phyloP scores from a whole-genome alignment of 2,888 invertebrate species.

The Ochropacha duplaris region DNA sequence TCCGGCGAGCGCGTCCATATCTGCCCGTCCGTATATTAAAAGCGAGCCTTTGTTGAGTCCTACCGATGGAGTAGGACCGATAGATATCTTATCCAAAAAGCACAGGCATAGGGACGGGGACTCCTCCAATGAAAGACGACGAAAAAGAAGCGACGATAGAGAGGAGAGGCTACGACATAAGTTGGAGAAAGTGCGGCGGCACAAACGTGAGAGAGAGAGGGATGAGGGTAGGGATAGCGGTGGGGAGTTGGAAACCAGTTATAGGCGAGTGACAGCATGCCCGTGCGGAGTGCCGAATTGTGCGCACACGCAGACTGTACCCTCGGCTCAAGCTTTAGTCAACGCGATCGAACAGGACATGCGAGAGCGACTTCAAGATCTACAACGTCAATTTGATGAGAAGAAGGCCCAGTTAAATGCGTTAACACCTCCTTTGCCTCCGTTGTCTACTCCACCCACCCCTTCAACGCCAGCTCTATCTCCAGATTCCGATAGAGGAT shows the following conservation, averaged over 20 bases:
- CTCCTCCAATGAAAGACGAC: constrained; percentile 65
- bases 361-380: constrained; percentile 90
- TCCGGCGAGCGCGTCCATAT: constrained; percentile 34
- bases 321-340: constrained; percentile 83
- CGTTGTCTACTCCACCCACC: constrained; percentile 65
- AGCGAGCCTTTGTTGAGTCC: constrained; percentile 66
- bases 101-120: constrained; percentile 67
- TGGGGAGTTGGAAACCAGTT: constrained; percentile 69
- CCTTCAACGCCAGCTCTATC: constrained; percentile 74
- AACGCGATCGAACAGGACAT: constrained; percentile 91
- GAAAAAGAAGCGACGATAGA: constrained; percentile 66
- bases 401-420: constrained; percentile 92
- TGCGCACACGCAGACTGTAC: constrained; percentile 59
- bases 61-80: constrained; percentile 43
- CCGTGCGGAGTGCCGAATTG: constrained; percentile 57
- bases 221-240: constrained; percentile 55
- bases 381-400: constrained; percentile 91
- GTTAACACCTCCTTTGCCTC: constrained; percentile 82
- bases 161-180: constrained; percentile 71
- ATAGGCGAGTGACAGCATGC: constrained; percentile 69
- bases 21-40: constrained; percentile 66
- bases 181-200: constrained; percentile 72
- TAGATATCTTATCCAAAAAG: constrained; percentile 46
- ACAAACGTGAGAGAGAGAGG: constrained; percentile 66
- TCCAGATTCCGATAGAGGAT: constrained; percentile 76